A percentile compares a stretch with the other conserved stretches of the same genome.
These are phyloP conservation scores for Mythimna loreyi DNA, from an alignment of 2,888 invertebrate genomes.

Conservation along the genomic window DNA sequence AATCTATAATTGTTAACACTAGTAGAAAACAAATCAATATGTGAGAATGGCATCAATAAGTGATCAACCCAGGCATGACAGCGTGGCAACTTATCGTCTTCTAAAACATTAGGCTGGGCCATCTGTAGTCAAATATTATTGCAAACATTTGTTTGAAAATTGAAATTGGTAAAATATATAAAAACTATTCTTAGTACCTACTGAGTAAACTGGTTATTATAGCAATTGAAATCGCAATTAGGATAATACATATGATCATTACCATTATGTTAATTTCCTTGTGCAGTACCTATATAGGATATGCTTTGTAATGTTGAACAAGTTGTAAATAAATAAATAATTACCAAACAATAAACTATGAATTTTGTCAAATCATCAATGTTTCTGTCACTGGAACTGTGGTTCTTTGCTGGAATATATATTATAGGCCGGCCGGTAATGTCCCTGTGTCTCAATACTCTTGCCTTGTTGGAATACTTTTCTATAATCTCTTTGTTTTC, in stretches of 20 bases:
- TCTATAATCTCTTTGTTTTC: slow-evolving; percentile 89
- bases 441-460: slow-evolving; percentile 93
- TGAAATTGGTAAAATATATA: background rate
- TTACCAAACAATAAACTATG: slow-evolving; percentile 94
- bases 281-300: no score
- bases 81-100: no score
- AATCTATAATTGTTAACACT: no score
- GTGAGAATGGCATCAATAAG: no score
- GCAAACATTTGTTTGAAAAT: background rate
- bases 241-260: slow-evolving; percentile 57
- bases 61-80: no score
- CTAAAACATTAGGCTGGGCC: no score
- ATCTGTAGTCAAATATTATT: background rate
- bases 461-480: slow-evolving; percentile 92
- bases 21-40: no score
- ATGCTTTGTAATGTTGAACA: no score
- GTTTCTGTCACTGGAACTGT: slow-evolving; percentile 93
- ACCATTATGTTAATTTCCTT: no score
- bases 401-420: slow-evolving; percentile 95
- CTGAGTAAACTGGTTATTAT: background rate
- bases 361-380: slow-evolving; percentile 95
- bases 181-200: background rate
- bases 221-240: background rate
- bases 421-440: slow-evolving; percentile 94
- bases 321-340: no score